phyloP scores from a whole-genome alignment of 2,113 vertebrate genomes.

The Climacteris rufus region DNA sequence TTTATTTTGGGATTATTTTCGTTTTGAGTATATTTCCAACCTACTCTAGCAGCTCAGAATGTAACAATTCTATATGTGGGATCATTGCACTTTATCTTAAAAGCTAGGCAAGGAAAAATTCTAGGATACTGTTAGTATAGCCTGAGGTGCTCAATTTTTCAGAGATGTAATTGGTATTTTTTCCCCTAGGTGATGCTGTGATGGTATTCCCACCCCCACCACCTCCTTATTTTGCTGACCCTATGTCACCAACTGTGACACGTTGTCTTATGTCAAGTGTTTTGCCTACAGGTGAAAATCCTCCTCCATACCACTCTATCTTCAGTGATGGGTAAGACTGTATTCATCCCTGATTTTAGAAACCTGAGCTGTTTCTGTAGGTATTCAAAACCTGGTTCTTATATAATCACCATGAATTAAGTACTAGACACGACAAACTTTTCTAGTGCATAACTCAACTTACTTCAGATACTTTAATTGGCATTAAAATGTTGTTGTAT shows the following conservation, averaged over 20 bases:
- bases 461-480: not conserved
- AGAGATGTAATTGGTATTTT: not conserved
- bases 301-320: constrained; percentile 74
- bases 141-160: not conserved
- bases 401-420: not conserved
- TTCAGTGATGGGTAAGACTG: constrained; percentile 71
- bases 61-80: not conserved
- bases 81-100: not conserved
- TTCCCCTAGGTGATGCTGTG: constrained; percentile 70
- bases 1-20: not conserved
- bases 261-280: not conserved
- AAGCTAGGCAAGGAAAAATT: not conserved
- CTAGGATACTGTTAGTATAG: not conserved
- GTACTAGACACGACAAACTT: not conserved
- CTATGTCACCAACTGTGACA: constrained; percentile 3
- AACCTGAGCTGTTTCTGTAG: not conserved
- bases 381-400: not conserved
- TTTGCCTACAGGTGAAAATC: constrained; percentile 54
- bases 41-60: not conserved
- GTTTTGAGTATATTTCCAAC: not conserved
- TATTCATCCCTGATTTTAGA: not conserved
- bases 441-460: not conserved
- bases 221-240: constrained; percentile 76
- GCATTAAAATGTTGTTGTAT: not conserved
- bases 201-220: constrained; percentile 78